These are phyloP conservation scores for Taurulus bubalis DNA, from an alignment of 2,113 vertebrate species.

Conservation along the genomic window DNA sequence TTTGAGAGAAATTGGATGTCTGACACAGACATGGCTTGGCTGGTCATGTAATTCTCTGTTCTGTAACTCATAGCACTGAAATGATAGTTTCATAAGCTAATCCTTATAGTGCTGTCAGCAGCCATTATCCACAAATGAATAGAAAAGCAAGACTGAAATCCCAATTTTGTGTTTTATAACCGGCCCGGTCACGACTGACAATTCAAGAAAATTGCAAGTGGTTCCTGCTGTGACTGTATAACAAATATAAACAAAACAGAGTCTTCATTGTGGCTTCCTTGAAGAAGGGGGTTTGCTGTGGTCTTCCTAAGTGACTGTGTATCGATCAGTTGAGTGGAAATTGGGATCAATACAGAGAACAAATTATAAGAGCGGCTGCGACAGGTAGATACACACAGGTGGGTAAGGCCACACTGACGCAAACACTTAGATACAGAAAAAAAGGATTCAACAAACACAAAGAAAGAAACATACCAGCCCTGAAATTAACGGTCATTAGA, in stretches of 20 bases:
- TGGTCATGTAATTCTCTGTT: slow-evolving; percentile 31
- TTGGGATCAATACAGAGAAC: slow-evolving; percentile 71
- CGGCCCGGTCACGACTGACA: slow-evolving; percentile 41
- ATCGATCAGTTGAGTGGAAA: slow-evolving; percentile 74
- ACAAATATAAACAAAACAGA: slow-evolving; percentile 60
- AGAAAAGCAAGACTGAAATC: slow-evolving; percentile 39
- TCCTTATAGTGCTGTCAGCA: slow-evolving; percentile 41
- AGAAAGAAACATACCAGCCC: slow-evolving; percentile 1
- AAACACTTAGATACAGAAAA: slow-evolving; percentile 30
- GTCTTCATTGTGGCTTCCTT: slow-evolving; percentile 59
- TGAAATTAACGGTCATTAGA: background rate
- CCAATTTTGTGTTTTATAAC: slow-evolving; percentile 49
- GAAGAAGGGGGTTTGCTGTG: slow-evolving; percentile 31
- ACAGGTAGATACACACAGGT: slow-evolving; percentile 21
- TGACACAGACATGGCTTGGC: slow-evolving; percentile 20
- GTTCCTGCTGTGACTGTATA: slow-evolving; percentile 39
- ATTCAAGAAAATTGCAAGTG: slow-evolving; percentile 54
- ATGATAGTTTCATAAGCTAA: slow-evolving; percentile 49
- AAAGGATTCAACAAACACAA: background rate
- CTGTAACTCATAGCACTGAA: slow-evolving; percentile 22
- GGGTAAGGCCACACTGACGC: slow-evolving; percentile 8
- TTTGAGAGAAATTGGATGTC: slow-evolving; percentile 30
- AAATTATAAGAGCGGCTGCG: slow-evolving; percentile 60
- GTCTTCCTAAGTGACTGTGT: slow-evolving; percentile 72
- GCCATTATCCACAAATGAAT: slow-evolving; percentile 49